phyloP scores from a whole-genome alignment of 2,888 invertebrate species.

The Lycocerus yunnanus region DNA sequence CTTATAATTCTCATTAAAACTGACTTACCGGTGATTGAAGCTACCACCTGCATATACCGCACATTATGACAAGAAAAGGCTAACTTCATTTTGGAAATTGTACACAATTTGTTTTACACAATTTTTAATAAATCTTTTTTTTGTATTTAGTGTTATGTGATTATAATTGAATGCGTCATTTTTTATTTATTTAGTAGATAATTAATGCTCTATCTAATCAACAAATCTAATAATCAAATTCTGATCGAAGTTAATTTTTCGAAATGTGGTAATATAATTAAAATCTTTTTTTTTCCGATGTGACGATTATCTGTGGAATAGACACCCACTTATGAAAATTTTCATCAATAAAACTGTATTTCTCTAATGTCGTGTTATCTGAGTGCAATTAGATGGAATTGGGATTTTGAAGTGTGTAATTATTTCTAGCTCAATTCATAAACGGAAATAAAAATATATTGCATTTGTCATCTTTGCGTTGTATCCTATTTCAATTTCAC shows the following conservation, averaged over 20 bases:
- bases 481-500: no score
- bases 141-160: neutral
- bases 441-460: neutral
- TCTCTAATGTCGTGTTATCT: neutral
- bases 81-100: neutral
- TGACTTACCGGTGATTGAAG: constrained; percentile 1
- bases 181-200: neutral
- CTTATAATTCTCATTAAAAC: neutral
- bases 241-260: neutral
- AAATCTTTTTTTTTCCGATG: no score
- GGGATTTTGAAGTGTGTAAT: no score
- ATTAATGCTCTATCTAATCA: neutral
- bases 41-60: constrained; percentile 6
- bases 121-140: no score
- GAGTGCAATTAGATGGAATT: neutral
- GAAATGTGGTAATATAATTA: neutral
- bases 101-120: neutral
- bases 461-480: neutral
- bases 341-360: neutral
- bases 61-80: neutral
- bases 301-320: no score
- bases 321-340: neutral
- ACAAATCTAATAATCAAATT: neutral
- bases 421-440: neutral
- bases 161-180: neutral